phyloP scores from a whole-genome alignment of 1,140 invertebrate species.

The Bombus picipes region DNA sequence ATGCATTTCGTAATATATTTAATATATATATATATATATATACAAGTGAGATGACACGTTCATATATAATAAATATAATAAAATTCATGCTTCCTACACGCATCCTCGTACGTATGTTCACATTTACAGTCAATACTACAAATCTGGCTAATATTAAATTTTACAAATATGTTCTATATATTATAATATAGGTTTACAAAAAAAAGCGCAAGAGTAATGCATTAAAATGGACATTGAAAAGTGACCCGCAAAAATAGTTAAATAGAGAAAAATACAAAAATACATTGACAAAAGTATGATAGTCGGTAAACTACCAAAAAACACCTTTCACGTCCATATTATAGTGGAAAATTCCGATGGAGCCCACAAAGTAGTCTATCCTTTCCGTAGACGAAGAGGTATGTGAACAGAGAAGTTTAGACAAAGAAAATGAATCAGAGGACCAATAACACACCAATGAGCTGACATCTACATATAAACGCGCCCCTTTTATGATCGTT shows the following conservation, averaged over 20 bases:
- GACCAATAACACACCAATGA: slow-evolving; percentile 39
- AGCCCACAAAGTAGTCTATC: slow-evolving; percentile 34
- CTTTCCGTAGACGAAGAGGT: slow-evolving; percentile 34
- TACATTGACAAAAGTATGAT: neutral
- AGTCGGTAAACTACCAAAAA: neutral
- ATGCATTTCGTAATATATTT: too few species aligned
- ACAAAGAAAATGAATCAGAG: slow-evolving; percentile 34
- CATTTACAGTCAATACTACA: neutral
- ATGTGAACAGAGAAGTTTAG: slow-evolving; percentile 1
- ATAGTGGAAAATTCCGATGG: slow-evolving; percentile 46
- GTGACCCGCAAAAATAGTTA: neutral
- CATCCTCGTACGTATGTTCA: neutral
- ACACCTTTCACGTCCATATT: slow-evolving; percentile 37
- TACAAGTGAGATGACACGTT: neutral
- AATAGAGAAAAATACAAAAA: neutral
- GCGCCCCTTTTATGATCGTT: slow-evolving; percentile 11
- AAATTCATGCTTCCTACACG: neutral
- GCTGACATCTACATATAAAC: slow-evolving; percentile 24
- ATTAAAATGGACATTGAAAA: neutral
- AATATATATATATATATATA: neutral
- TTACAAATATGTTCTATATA: neutral
- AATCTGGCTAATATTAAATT: neutral
- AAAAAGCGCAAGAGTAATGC: too few species aligned
- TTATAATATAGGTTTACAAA: neutral
- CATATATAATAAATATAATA: neutral